Conservation (phyloP, 2,113 vertebrate species). For the Oryzias melastigma region DNA sequence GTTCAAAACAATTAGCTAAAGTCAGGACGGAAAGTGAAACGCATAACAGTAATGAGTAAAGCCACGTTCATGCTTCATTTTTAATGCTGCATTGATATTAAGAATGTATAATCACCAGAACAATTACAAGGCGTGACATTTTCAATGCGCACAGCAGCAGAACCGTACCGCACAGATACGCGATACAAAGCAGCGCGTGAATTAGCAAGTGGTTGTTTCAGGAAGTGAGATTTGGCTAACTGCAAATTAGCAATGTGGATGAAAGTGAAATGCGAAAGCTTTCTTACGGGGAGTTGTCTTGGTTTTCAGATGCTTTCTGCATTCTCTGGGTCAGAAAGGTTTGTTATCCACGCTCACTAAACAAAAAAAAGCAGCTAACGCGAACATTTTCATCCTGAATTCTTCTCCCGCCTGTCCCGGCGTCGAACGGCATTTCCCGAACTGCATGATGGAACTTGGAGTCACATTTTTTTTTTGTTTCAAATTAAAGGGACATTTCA, state of each 20-base stretch:
- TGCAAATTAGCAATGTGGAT: not conserved
- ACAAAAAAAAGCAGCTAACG: too few species aligned
- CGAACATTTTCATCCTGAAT: not conserved
- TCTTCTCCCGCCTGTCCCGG: slow-evolving; percentile 34
- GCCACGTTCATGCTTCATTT: too few species aligned
- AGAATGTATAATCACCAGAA: too few species aligned
- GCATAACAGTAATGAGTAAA: too few species aligned
- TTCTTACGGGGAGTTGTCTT: slow-evolving; percentile 38
- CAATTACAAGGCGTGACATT: not conserved
- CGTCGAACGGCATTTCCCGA: not conserved
- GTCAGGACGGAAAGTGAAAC: not conserved
- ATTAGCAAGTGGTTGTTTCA: slow-evolving; percentile 16
- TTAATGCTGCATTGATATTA: too few species aligned
- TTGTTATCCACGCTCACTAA: not conserved
- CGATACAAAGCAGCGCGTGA: not conserved
- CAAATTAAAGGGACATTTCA: not conserved
- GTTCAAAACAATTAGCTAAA: not conserved
- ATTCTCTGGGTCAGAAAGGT: slow-evolving; percentile 5
- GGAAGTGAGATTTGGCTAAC: slow-evolving; percentile 51
- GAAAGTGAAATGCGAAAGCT: not conserved
- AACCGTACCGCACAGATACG: not conserved
- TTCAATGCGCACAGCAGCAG: not conserved
- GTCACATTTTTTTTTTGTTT: not conserved
- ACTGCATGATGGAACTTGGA: slow-evolving; percentile 52
- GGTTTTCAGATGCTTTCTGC: slow-evolving; percentile 39